Base-by-base conservation (phyloP, 1,140 invertebrate genomes). In the Drosophila jambulina region DNA sequence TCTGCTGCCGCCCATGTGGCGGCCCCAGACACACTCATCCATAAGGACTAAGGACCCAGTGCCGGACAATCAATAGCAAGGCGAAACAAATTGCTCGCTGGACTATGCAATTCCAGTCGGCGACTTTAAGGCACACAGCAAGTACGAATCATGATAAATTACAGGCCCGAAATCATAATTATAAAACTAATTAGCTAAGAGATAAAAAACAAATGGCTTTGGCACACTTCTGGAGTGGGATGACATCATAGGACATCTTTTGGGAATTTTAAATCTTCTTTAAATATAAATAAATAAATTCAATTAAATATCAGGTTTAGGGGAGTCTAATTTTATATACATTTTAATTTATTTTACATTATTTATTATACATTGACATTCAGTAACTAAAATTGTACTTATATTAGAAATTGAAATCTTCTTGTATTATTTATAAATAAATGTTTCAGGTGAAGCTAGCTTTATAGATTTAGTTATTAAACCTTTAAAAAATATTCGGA, bases 131-230 rank as follows among this genome's bases (percentile, higher is more conserved):
- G 57, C 68, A 62, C 34, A 61, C 43, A 23, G 40, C 13, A 19
- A 38, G 57, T 36, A 67, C 78, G 61, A 67, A 74, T 80, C 71
- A 87, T 77, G 51, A 61, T 43, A 77, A 88, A 78, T 88, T 78
- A 68, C 75, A 71, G 62, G 63, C 45, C 46, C 59, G 29, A 36
- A 70, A 63, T 75, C 59, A 84, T 90, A 90, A 87, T 88, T 90
- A 81, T 75, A 84, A 87, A 88, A 75, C 85, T 87, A 87, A 87
- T 87, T 87, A 87, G 84, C 84, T 88, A 65, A 78, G 72, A 88
- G 77, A 87, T 87, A 80, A 58, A 85, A 65, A 77, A 34, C 69
- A 77, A 76, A 80, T 75, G 82, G 46, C 72, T 53, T 34, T 53
- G 40, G 25, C 40, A 27, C 15, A 4, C 8, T 29, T 46, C 23